Conservation (phyloP, 2,797 vertebrate species). For the Gallirallus australis region DNA sequence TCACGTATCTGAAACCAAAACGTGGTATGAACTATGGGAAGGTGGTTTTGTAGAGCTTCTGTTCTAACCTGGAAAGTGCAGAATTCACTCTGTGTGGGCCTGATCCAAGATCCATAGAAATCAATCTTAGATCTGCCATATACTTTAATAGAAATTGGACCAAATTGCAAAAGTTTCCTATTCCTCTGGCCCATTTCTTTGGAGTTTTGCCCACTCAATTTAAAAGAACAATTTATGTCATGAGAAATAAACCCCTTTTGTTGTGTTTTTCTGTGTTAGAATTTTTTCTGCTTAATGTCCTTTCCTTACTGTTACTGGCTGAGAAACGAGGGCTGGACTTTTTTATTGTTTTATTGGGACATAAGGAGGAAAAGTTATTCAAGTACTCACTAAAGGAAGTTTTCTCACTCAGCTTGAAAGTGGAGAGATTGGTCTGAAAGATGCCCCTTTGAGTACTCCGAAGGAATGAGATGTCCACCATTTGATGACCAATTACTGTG, state of each 20-base stretch:
- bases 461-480: not conserved
- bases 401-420: not conserved
- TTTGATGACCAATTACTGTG: not conserved
- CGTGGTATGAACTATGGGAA: not conserved
- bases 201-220: slow-evolving; percentile 30
- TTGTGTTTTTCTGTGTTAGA: slow-evolving; percentile 1
- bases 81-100: not conserved
- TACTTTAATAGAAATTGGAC: slow-evolving; percentile 7
- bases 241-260: not conserved
- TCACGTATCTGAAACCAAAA: slow-evolving; percentile 12
- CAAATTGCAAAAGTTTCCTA: not conserved
- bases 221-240: not conserved
- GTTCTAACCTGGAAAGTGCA: slow-evolving; percentile 7
- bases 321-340: not conserved
- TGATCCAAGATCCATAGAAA: slow-evolving; percentile 34
- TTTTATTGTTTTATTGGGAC: not conserved
- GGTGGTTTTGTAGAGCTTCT: slow-evolving; percentile 32
- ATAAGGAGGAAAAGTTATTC: not conserved
- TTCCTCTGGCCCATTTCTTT: slow-evolving; percentile 11
- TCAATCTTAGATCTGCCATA: not conserved
- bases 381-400: not conserved
- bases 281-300: not conserved
- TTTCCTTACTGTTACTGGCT: slow-evolving; percentile 20
- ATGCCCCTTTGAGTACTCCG: not conserved
- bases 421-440: not conserved